Base-by-base conservation (phyloP, 1,140 invertebrate genomes). In the Lutraria rhynchaena region DNA sequence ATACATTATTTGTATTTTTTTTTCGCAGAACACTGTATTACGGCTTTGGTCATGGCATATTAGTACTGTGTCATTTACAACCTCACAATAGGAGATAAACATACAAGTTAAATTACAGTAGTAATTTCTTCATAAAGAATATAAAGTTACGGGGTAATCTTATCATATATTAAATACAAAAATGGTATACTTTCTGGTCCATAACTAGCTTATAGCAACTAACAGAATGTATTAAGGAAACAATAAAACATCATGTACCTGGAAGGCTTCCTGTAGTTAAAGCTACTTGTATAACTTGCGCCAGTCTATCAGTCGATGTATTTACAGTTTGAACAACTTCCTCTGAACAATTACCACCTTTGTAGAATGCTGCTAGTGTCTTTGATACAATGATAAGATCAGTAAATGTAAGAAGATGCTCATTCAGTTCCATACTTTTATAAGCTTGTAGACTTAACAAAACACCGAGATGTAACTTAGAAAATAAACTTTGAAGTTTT, bases 261-360 rank as follows among this genome's bases (percentile, higher is more conserved):
- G 82, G 67, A n/a, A 89, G 78, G 77, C 84, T 83, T 11, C 73
- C 77, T 29, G 81, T 87, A 58, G 86, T 85, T 44, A 86, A 70
- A 13, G 90, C 87, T 37, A 91, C 87, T 58, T 91, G 90, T 49
- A 91, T 84, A 15, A 88, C 84, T 74, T 91, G 90, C 29, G 88
- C 88, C 22, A 90, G 76, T 67, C 89, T 84, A 60, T 91, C 90
- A 17, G 90, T 71, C 0, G 88, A 83, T 0, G 29, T 58, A 29
- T 80, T 70, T 3, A 81, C 57, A 19, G 81, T 24, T 19, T 84
- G 76, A 44, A 85, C 74, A 53, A 74, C 83, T 41, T 71, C 82
- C 58, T 82, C 69, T 44, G 33, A 24, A 51, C 61, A 80, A 17
- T 83, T 49, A 24, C 69, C 75, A 3, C 53, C 75, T 27, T 82